phyloP scores from a whole-genome alignment of 2,888 invertebrate species.

The Coenonympha arcania region DNA sequence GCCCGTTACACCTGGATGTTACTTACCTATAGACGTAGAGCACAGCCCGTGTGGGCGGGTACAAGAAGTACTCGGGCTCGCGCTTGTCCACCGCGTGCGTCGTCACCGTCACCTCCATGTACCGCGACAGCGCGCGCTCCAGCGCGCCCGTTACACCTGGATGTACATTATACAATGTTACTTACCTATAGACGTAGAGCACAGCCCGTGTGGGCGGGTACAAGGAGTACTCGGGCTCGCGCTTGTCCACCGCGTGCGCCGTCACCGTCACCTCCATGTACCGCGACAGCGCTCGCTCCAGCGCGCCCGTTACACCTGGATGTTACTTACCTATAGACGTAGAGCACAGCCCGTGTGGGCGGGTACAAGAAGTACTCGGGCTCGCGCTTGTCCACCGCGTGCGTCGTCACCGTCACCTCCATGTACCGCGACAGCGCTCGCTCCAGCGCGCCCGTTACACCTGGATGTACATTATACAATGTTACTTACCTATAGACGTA shows the following conservation, averaged over 20 bases:
- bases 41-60: constrained; percentile 84
- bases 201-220: too few relatives aligned
- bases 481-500: too few relatives aligned
- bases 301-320: too few relatives aligned
- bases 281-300: too few relatives aligned
- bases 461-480: too few relatives aligned
- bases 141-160: constrained; percentile 78
- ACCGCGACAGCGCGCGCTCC: constrained; percentile 81
- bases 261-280: too few relatives aligned
- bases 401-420: constrained; percentile 80
- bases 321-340: constrained; percentile 93
- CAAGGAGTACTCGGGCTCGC: too few relatives aligned
- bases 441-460: constrained; percentile 80
- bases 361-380: constrained; percentile 95
- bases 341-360: constrained; percentile 83
- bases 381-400: constrained; percentile 87
- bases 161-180: too few relatives aligned
- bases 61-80: constrained; percentile 95
- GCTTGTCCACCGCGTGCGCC: too few relatives aligned
- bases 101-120: constrained; percentile 83
- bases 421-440: constrained; percentile 83
- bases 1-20: too few relatives aligned
- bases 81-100: constrained; percentile 83
- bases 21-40: constrained; percentile 92
- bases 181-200: too few relatives aligned